Conservation (phyloP, 1,140 invertebrate species). For the Mya arenaria region DNA sequence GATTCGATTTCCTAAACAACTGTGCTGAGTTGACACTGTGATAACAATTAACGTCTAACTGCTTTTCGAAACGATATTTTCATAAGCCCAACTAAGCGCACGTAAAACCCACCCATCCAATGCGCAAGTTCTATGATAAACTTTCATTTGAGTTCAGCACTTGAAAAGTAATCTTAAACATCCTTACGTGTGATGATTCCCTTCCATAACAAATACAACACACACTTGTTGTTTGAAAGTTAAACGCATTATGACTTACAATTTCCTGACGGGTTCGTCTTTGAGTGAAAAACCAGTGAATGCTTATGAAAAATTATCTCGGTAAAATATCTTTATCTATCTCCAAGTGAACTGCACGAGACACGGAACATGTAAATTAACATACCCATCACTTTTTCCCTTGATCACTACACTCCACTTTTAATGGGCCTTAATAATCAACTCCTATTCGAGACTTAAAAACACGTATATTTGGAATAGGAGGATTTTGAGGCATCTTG, state of each 20-base stretch:
- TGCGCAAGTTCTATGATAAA: too few species aligned
- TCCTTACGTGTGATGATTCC: too few species aligned
- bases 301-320: too few species aligned
- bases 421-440: slow-evolving; percentile 37
- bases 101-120: too few species aligned
- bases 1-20: slow-evolving; percentile 8
- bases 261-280: too few species aligned
- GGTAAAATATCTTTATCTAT: not conserved
- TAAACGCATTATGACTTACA: too few species aligned
- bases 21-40: not conserved
- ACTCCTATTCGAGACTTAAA: slow-evolving; percentile 17
- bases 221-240: too few species aligned
- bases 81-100: slow-evolving; percentile 2
- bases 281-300: too few species aligned
- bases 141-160: too few species aligned
- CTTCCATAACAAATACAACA: too few species aligned
- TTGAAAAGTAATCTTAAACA: too few species aligned
- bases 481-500: slow-evolving; percentile 33
- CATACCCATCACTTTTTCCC: slow-evolving; percentile 32
- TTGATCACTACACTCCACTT: slow-evolving; percentile 23
- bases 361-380: slow-evolving; percentile 14
- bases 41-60: slow-evolving; percentile 2
- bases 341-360: slow-evolving; percentile 20
- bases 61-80: slow-evolving; percentile 5
- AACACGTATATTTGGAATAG: slow-evolving; percentile 8